phyloP scores from a whole-genome alignment of 2,113 vertebrate species.

The Calidris pugnax region DNA sequence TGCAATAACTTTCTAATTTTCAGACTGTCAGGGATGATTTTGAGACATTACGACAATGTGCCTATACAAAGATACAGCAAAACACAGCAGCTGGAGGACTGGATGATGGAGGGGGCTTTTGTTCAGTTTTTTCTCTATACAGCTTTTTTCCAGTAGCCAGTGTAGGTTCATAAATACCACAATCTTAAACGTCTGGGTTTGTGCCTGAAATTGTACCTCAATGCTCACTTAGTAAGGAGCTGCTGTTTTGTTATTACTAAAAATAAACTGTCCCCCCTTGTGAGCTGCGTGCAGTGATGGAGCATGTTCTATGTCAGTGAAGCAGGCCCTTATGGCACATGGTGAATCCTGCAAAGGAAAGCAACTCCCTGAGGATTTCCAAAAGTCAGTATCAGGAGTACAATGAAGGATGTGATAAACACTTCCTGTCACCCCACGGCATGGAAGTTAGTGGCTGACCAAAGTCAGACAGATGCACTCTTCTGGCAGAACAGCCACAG shows the following conservation, averaged over 20 bases:
- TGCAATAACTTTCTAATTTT: not conserved
- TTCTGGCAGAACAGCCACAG: not conserved
- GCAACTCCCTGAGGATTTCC: not conserved
- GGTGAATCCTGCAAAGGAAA: not conserved
- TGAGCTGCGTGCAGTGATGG: not conserved
- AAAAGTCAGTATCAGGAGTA: not conserved
- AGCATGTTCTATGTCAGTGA: not conserved
- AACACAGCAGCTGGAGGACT: not conserved
- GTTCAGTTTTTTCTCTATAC: not conserved
- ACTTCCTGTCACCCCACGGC: not conserved
- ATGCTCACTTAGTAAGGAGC: not conserved
- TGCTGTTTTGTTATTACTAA: not conserved
- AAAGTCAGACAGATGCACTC: not conserved
- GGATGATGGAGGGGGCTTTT: not conserved
- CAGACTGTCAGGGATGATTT: not conserved
- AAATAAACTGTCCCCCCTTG: not conserved
- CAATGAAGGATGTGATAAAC: not conserved
- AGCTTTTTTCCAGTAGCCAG: not conserved
- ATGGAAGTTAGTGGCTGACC: conserved; percentile 13
- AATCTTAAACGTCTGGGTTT: not conserved
- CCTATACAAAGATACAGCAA: not conserved
- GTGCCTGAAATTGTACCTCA: not conserved
- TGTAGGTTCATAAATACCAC: not conserved
- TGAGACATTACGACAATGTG: not conserved
- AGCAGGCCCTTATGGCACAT: not conserved